Evolutionary conservation across 35 echinoderm and acorn worm species (phyloP), one percentile per base, ranked within the genome.

Genomic region (Ophiothrix spiculata): DNA sequence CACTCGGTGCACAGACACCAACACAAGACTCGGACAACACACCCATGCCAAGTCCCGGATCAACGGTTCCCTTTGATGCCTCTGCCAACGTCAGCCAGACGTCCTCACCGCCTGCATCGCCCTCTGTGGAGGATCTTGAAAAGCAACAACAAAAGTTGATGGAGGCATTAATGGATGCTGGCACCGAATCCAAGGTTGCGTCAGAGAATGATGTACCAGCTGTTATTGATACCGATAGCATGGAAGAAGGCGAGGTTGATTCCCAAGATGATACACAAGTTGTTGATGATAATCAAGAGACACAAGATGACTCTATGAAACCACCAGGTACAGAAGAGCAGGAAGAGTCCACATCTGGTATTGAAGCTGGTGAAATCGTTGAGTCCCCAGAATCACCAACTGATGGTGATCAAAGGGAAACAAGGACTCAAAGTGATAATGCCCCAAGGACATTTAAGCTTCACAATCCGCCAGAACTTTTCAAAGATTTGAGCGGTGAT

Each of bases 91-190:
- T 39, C n/a, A 73, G 69, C 39, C 69, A 86, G 74, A 25, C 39
- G 36, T 79, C 45, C 19, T 31, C 81, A 4, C 29, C 56, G 33
- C 80, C 86, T 37, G 33, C 77, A 31, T 80, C 86, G 12, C 81
- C 81, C 37, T 42, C 81, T 35, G 41, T 93, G 6, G 91, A 93
- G 15, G 91, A 93, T 8, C 86, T 93, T 2, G 86, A 84, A 28
- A 29, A 37, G 25, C 80, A 88, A 36, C 86, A 84, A 38, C 33
- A 63, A 35, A 36, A 83, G 35, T 35, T 93, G 1, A 39, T 64
- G 69, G 73, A 87, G 21, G 86, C 80, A 40, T 56, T 93, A 1
- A 64, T 83, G 29, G 75, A 87, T 82, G 91, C 79, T 0, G 79
- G 42, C 28, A 56, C 76, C 0, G 87, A 83, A 60, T 60, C 42